These are phyloP conservation scores for Andricus quercusramuli DNA, from an alignment of 2,888 invertebrate species.

Conservation along the genomic window DNA sequence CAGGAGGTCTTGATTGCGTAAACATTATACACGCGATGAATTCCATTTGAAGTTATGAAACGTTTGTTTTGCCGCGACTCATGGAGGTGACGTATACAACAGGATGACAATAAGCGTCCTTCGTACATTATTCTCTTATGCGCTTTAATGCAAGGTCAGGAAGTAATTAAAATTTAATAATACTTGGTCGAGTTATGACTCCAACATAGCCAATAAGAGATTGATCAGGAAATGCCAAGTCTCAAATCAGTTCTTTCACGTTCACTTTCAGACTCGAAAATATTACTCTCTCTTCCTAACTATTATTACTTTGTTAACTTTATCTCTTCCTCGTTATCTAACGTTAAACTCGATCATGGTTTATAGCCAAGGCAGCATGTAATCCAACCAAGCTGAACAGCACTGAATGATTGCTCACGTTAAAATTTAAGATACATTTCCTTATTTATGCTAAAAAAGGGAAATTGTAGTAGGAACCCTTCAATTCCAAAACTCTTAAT, in stretches of 20 bases:
- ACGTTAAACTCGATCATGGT: neutral
- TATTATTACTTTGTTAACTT: constrained; percentile 26
- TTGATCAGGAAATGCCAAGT: constrained; percentile 27
- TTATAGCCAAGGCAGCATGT: neutral
- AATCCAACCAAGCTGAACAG: neutral
- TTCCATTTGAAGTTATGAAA: constrained; percentile 63
- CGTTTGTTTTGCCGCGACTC: constrained; percentile 62
- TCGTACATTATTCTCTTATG: constrained; percentile 48
- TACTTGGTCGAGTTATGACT: constrained; percentile 46
- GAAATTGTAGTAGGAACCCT: too few species aligned
- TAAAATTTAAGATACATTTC: neutral
- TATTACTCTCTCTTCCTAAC: constrained; percentile 38
- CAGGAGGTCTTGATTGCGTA: constrained; percentile 38
- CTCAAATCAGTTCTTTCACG: constrained; percentile 20
- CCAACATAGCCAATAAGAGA: constrained; percentile 24
- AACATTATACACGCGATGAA: constrained; percentile 58
- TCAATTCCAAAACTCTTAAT: too few species aligned
- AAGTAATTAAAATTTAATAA: constrained; percentile 59
- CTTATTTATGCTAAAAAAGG: too few species aligned
- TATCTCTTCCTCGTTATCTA: constrained; percentile 11
- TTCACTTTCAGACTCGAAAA: constrained; percentile 36
- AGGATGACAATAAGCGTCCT: constrained; percentile 45
- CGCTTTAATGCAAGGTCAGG: constrained; percentile 52
- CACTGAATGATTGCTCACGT: neutral
- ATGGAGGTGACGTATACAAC: constrained; percentile 40